Percentiles rank a stretch among this genome's conserved stretches.
phyloP scores from a whole-genome alignment of 2,888 invertebrate species.

The Athalia circularis region DNA sequence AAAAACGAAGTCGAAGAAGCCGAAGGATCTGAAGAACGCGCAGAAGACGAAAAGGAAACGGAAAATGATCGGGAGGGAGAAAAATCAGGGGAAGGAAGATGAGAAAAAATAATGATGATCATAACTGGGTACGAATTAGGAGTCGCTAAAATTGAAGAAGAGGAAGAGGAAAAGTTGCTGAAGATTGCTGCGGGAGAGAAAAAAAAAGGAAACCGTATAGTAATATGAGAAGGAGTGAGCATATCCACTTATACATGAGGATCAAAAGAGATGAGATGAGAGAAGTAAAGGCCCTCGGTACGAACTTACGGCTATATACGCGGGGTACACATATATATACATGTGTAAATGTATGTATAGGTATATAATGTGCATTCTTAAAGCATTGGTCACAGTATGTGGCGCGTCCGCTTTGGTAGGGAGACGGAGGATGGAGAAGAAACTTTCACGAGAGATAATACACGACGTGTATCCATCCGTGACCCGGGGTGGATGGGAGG shows the following conservation, averaged over 20 bases:
- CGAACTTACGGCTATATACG: constrained; percentile 7
- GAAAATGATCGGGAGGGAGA: neutral
- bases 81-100: too few species aligned
- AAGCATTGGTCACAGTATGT: constrained; percentile 41
- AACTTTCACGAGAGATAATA: constrained; percentile 40
- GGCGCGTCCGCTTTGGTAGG: neutral
- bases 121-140: too few species aligned
- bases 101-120: too few species aligned
- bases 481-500: constrained; percentile 35
- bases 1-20: neutral
- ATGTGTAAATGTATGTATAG: neutral
- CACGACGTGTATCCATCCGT: constrained; percentile 42
- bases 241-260: too few species aligned
- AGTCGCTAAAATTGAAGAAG: too few species aligned
- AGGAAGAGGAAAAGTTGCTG: too few species aligned
- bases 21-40: neutral
- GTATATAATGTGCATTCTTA: constrained; percentile 35
- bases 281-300: neutral
- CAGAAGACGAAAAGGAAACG: neutral
- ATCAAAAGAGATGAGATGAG: neutral
- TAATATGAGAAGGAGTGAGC: too few species aligned
- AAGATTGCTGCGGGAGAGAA: too few species aligned
- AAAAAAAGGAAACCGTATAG: too few species aligned
- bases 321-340: neutral
- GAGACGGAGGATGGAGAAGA: neutral